phyloP scores from a whole-genome alignment of 2,888 invertebrate genomes.

The Lasioglossum marginatum region DNA sequence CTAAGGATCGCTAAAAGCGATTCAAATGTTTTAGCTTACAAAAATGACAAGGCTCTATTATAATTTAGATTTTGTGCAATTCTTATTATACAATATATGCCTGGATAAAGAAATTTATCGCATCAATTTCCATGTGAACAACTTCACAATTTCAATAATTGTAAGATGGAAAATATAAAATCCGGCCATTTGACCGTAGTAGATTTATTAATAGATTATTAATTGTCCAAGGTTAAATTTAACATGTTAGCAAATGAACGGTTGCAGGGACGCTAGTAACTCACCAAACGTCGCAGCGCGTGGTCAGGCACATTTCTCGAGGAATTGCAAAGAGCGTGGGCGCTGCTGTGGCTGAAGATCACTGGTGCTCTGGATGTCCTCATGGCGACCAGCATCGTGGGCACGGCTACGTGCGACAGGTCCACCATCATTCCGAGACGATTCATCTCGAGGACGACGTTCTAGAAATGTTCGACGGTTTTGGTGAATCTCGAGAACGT shows the following conservation, averaged over 20 bases:
- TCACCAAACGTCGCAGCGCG: conserved; percentile 86
- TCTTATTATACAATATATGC: no score
- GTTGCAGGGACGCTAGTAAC: conserved; percentile 56
- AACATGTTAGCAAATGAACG: not conserved
- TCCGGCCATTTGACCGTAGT: no score
- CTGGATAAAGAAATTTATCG: no score
- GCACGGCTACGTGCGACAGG: conserved; percentile 86
- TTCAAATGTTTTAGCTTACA: no score
- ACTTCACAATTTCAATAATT: no score
- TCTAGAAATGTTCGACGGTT: conserved; percentile 74
- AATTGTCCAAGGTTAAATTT: not conserved
- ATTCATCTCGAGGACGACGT: conserved; percentile 88
- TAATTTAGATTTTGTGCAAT: no score
- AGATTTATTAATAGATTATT: no score
- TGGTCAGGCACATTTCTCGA: conserved; percentile 87
- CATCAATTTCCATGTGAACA: no score
- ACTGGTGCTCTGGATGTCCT: conserved; percentile 86
- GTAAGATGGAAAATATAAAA: no score
- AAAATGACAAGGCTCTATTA: no score
- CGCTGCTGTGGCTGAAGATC: conserved; percentile 87
- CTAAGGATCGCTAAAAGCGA: no score
- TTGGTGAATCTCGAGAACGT: not conserved
- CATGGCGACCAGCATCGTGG: conserved; percentile 86
- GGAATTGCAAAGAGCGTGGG: conserved; percentile 86
- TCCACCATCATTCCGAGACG: conserved; percentile 88